Evolutionary conservation across 2,888 invertebrate genomes (phyloP).

Genomic region (Catocala sponsa): DNA sequence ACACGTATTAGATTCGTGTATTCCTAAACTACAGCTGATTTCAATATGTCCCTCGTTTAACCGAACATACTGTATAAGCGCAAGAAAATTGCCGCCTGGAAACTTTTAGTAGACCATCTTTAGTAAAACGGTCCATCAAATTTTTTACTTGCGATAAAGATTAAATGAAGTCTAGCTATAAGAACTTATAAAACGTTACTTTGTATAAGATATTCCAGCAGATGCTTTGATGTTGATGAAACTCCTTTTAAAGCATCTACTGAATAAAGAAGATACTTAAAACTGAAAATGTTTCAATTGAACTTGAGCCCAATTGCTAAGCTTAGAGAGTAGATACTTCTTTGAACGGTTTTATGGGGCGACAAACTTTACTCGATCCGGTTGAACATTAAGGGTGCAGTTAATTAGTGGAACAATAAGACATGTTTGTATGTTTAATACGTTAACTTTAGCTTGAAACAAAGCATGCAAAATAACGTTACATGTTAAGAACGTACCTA

Average conservation of each 20-base stretch:
- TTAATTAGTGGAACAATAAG: constrained; percentile 7
- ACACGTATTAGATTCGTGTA: too few species aligned
- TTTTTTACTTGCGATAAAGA: neutral
- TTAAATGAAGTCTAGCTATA: neutral
- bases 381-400: constrained; percentile 4
- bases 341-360: neutral
- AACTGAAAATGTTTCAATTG: neutral
- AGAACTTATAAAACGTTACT: neutral
- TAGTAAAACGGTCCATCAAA: neutral
- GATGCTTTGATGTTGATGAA: constrained; percentile 2
- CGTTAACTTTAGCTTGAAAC: neutral
- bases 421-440: constrained; percentile 3
- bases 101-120: too few species aligned
- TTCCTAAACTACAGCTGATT: too few species aligned
- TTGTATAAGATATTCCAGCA: constrained; percentile 5
- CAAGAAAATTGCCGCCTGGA: too few species aligned
- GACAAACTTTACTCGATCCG: constrained; percentile 2
- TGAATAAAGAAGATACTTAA: constrained; percentile 1
- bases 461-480: neutral
- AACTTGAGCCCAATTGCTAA: neutral
- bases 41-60: too few species aligned
- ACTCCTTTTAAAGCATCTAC: constrained; percentile 1
- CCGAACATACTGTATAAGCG: too few species aligned
- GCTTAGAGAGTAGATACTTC: neutral
- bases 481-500: neutral